phyloP scores from a whole-genome alignment of 2,888 invertebrate genomes.

The Anarsia innoxiella region DNA sequence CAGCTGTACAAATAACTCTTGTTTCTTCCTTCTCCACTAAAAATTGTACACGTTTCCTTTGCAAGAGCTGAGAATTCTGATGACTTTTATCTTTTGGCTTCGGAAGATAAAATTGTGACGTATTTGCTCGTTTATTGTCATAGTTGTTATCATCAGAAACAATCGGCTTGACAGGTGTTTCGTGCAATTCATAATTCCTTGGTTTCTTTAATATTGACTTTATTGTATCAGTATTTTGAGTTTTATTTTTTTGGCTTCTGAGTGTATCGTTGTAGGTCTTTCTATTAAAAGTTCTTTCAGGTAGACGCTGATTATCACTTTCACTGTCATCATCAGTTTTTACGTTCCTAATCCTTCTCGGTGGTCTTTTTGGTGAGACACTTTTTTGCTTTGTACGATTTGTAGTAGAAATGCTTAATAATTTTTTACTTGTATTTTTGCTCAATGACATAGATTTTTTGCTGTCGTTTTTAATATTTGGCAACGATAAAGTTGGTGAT shows the following conservation, averaged over 20 bases:
- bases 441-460: conserved; percentile 48
- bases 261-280: conserved; percentile 37
- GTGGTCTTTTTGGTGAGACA: conserved; percentile 78
- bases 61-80: conserved; percentile 39
- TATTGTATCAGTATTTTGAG: conserved; percentile 57
- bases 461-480: conserved; percentile 63
- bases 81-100: conserved; percentile 62
- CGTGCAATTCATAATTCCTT: conserved; percentile 48
- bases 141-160: conserved; percentile 38
- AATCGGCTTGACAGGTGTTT: conserved; percentile 40
- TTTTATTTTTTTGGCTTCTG: conserved; percentile 47
- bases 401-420: conserved; percentile 37
- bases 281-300: conserved; percentile 44
- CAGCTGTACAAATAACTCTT: conserved; percentile 66
- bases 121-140: conserved; percentile 47
- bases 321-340: conserved; percentile 68
- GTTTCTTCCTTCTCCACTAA: conserved; percentile 79
- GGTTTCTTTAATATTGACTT: conserved; percentile 78
- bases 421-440: conserved; percentile 55
- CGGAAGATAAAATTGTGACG: conserved; percentile 79
- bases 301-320: conserved; percentile 60
- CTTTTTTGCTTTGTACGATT: conserved; percentile 63
- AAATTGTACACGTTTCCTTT: conserved; percentile 82
- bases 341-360: conserved; percentile 69
- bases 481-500: conserved; percentile 48